These are phyloP conservation scores for Dichetophora obliterata DNA, from an alignment of 2,888 invertebrate species.

Conservation along the genomic window DNA sequence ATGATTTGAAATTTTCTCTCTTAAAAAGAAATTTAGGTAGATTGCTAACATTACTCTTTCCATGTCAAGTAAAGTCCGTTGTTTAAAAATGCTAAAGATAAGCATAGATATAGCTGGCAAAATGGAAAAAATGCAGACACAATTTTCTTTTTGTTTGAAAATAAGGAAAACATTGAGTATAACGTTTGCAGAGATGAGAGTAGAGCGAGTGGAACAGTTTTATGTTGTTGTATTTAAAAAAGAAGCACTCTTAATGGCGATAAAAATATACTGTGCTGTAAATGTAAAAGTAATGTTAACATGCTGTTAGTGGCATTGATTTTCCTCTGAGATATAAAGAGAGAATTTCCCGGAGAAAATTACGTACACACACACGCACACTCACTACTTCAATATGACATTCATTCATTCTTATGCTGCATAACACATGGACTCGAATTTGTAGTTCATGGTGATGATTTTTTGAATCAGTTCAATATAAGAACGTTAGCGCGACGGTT, in stretches of 20 bases:
- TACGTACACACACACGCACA: neutral
- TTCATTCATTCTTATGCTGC: neutral
- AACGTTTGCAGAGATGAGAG: too few species aligned
- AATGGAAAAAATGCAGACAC: too few species aligned
- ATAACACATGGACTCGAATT: neutral
- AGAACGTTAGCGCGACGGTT: slow-evolving; percentile 44
- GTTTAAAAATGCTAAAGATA: too few species aligned
- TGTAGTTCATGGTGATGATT: slow-evolving; percentile 21
- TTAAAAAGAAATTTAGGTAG: neutral
- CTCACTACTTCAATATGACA: neutral
- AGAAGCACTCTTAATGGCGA: too few species aligned
- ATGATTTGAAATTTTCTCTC: neutral
- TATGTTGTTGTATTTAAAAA: too few species aligned
- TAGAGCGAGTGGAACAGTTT: neutral
- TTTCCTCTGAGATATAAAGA: neutral
- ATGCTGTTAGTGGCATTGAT: neutral
- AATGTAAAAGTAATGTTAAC: neutral
- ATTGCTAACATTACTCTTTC: neutral
- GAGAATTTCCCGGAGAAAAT: slow-evolving; percentile 9
- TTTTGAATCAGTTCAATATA: slow-evolving; percentile 45
- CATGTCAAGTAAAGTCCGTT: too few species aligned
- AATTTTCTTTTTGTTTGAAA: too few species aligned
- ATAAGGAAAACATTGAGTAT: too few species aligned
- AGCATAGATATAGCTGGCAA: too few species aligned
- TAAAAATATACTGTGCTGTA: too few species aligned